phyloP scores from a whole-genome alignment of 2,888 invertebrate genomes.

The Shargacucullia verbasci region DNA sequence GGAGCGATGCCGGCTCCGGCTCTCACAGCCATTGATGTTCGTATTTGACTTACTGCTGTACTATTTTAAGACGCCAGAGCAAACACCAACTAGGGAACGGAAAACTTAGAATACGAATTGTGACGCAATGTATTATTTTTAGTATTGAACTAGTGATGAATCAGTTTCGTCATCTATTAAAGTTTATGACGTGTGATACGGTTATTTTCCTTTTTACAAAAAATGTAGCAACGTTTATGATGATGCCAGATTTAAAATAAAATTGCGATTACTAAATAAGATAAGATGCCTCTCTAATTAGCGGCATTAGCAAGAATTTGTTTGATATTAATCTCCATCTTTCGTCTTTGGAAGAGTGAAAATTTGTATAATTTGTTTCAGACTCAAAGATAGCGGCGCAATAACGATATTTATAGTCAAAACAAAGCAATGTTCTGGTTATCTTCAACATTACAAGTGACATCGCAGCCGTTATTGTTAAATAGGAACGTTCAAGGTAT shows the following conservation, averaged over 20 bases:
- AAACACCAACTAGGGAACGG: slow-evolving; percentile 61
- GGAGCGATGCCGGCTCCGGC: slow-evolving; percentile 47
- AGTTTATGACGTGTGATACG: slow-evolving; percentile 15
- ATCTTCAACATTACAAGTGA: slow-evolving; percentile 47
- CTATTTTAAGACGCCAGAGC: slow-evolving; percentile 69
- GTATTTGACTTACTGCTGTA: slow-evolving; percentile 65
- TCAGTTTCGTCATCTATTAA: slow-evolving; percentile 45
- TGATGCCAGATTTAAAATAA: slow-evolving; percentile 18
- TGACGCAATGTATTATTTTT: slow-evolving; percentile 56
- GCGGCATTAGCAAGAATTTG: slow-evolving; percentile 7
- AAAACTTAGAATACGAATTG: slow-evolving; percentile 60
- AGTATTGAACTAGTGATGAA: slow-evolving; percentile 26
- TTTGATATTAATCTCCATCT: slow-evolving; percentile 32
- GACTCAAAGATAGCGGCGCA: slow-evolving; percentile 13
- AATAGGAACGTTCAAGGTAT: slow-evolving; percentile 40
- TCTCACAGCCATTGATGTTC: slow-evolving; percentile 71
- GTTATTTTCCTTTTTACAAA: slow-evolving; percentile 9
- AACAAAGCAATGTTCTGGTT: slow-evolving; percentile 38
- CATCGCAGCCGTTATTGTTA: slow-evolving; percentile 56
- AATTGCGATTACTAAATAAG: slow-evolving; percentile 5
- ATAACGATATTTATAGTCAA: slow-evolving; percentile 23
- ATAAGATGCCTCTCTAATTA: slow-evolving; percentile 26
- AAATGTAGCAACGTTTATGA: slow-evolving; percentile 4
- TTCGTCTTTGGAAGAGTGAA: slow-evolving; percentile 18
- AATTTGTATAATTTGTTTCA: slow-evolving; percentile 22